Percentiles rank a stretch among this genome's conserved stretches.
phyloP scores from a whole-genome alignment of 2,888 invertebrate genomes.

The Cremastinae sp. region DNA sequence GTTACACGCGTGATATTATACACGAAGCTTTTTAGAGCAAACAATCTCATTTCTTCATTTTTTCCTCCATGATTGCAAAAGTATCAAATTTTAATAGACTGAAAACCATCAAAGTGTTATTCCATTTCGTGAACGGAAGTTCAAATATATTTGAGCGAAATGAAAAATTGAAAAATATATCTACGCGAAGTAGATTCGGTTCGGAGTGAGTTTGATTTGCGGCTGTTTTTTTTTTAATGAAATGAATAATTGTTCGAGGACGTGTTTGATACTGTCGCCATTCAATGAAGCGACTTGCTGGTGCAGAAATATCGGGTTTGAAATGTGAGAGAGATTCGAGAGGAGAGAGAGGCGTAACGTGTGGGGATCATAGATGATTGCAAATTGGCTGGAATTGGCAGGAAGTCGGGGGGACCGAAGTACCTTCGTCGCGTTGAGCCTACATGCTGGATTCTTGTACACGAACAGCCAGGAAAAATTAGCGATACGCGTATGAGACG shows the following conservation, averaged over 20 bases:
- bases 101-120: no score
- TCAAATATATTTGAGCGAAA: no score
- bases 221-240: not conserved
- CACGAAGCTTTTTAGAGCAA: slow-evolving; percentile 24
- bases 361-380: slow-evolving; percentile 79
- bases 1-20: slow-evolving; percentile 19
- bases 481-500: slow-evolving; percentile 23
- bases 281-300: slow-evolving; percentile 55
- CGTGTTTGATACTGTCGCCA: slow-evolving; percentile 64
- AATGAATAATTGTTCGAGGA: slow-evolving; percentile 61
- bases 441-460: slow-evolving; percentile 39
- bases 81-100: slow-evolving; percentile 37
- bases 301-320: slow-evolving; percentile 28
- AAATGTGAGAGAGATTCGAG: slow-evolving; percentile 29
- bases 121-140: no score
- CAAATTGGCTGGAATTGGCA: slow-evolving; percentile 80
- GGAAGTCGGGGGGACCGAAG: slow-evolving; percentile 78
- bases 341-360: slow-evolving; percentile 69
- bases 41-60: slow-evolving; percentile 25
- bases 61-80: slow-evolving; percentile 6
- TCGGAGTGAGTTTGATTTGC: slow-evolving; percentile 1
- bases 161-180: not conserved
- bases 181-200: not conserved
- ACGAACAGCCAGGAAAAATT: not conserved
- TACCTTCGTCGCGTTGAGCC: slow-evolving; percentile 68